Evolutionary conservation across 2,888 invertebrate genomes (phyloP).

Genomic region (Perithous albicinctus): DNA sequence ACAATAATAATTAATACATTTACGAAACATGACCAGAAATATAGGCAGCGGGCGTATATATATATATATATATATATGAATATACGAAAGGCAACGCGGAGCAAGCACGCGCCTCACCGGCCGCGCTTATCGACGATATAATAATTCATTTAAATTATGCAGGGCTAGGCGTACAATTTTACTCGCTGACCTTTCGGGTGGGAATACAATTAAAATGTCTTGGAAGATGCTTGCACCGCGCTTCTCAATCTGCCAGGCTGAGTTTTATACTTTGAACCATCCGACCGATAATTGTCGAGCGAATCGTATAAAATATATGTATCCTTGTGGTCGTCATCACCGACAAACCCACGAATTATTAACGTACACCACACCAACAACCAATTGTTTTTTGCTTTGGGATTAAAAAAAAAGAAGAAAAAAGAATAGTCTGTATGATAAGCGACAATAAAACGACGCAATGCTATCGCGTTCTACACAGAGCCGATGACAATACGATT

Average conservation of each 20-base stretch:
- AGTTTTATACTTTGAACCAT: slow-evolving; percentile 45
- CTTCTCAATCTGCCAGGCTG: slow-evolving; percentile 37
- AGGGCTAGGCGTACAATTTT: background rate
- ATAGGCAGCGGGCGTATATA: slow-evolving; percentile 52
- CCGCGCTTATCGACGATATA: slow-evolving; percentile 10
- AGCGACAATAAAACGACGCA: background rate
- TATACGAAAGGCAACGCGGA: slow-evolving; percentile 43
- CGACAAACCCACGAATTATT: slow-evolving; percentile 66
- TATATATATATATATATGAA: no score
- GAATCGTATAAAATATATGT: slow-evolving; percentile 53
- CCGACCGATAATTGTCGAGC: slow-evolving; percentile 29
- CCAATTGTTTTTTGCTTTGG: slow-evolving; percentile 16
- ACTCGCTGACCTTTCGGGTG: slow-evolving; percentile 3
- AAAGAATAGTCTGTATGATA: slow-evolving; percentile 2
- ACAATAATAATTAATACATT: slow-evolving; percentile 63
- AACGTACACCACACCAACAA: slow-evolving; percentile 54
- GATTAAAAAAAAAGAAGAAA: slow-evolving; percentile 13
- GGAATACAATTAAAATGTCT: background rate
- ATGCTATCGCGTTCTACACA: background rate
- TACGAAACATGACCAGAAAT: slow-evolving; percentile 63
- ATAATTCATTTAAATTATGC: slow-evolving; percentile 28
- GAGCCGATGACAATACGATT: background rate
- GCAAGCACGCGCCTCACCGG: slow-evolving; percentile 8
- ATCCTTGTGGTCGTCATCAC: slow-evolving; percentile 54
- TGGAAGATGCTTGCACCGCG: slow-evolving; percentile 47